These are phyloP conservation scores for Melierax canorus DNA, from an alignment of 2,113 vertebrate species.

Conservation along the genomic window DNA sequence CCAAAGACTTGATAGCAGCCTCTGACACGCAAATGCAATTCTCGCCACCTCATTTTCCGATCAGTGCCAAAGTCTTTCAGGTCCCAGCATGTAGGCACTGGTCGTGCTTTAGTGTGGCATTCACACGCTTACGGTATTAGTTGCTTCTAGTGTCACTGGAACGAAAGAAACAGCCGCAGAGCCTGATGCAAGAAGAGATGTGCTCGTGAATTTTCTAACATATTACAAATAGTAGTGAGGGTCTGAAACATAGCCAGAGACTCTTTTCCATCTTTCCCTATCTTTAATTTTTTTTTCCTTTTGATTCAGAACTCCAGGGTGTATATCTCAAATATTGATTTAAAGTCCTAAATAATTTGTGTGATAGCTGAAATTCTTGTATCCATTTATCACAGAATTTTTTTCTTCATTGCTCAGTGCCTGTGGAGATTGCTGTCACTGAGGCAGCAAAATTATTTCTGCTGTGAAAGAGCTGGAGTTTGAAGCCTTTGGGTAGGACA, in stretches of 20 bases:
- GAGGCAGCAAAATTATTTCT: neutral
- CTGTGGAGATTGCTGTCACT: neutral
- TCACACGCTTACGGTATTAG: neutral
- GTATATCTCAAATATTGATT: neutral
- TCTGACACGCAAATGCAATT: neutral
- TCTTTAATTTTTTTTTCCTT: neutral
- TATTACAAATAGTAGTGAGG: neutral
- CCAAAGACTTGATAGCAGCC: neutral
- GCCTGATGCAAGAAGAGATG: neutral
- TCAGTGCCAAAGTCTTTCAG: neutral
- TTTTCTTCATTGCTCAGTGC: neutral
- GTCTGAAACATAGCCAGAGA: neutral
- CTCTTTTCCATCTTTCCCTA: accelerated
- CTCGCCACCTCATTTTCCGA: neutral
- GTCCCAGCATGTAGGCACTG: neutral
- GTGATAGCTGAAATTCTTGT: neutral
- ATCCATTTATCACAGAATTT: neutral
- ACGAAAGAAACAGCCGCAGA: neutral
- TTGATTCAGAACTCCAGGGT: neutral
- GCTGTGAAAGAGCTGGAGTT: neutral
- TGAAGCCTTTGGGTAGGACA: neutral
- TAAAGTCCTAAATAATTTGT: neutral
- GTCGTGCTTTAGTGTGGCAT: neutral
- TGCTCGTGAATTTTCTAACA: neutral
- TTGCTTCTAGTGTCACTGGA: neutral